A percentile compares a stretch with the other conserved stretches of the same genome.
These are phyloP conservation scores for Isotomurus palustris DNA, from an alignment of 2,888 invertebrate genomes.

Conservation along the genomic window DNA sequence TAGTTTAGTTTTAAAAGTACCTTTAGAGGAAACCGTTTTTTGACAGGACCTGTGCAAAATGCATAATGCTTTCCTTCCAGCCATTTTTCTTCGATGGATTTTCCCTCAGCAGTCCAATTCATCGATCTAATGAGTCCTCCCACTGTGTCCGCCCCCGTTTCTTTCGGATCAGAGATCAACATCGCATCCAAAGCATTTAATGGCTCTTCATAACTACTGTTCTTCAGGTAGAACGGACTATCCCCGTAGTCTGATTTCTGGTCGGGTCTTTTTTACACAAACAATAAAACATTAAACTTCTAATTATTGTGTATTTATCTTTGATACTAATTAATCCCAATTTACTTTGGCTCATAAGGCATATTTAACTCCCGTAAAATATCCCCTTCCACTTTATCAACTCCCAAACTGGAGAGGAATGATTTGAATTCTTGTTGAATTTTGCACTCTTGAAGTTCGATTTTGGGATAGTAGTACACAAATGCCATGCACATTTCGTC, in stretches of 20 bases:
- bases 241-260: conserved; percentile 15
- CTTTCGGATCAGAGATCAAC: conserved; percentile 10
- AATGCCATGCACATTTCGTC: conserved; percentile 87
- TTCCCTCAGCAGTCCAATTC: conserved; percentile 15
- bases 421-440: conserved; percentile 80
- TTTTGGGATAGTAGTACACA: conserved; percentile 75
- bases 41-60: conserved; percentile 21
- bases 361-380: conserved; percentile 29
- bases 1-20: no score
- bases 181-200: conserved; percentile 19
- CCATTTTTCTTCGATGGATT: conserved; percentile 18
- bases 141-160: conserved; percentile 4
- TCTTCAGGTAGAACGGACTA: conserved; percentile 14
- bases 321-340: no score
- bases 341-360: conserved; percentile 28
- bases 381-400: conserved; percentile 55
- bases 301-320: conserved; percentile 1
- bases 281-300: not conserved
- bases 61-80: conserved; percentile 25
- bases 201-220: conserved; percentile 13
- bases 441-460: conserved; percentile 73
- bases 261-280: conserved; percentile 8
- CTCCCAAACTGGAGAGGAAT: conserved; percentile 75
- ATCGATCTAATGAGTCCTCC: conserved; percentile 14
- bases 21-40: conserved; percentile 20